Conservation (phyloP, 2,888 invertebrate species). For the Sarcophaga carnaria region DNA sequence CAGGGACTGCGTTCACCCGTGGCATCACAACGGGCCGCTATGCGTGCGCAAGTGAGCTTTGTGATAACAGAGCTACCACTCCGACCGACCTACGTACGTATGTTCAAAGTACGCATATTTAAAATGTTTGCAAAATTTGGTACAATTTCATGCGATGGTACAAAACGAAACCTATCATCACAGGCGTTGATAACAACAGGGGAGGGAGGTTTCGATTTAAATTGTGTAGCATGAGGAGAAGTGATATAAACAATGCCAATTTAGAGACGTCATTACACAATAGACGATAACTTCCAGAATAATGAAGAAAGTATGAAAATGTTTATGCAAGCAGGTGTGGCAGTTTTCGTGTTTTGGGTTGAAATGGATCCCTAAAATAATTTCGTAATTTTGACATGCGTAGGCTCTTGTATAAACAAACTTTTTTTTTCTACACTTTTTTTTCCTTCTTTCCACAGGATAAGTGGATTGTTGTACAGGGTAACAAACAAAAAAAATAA, state of each 20-base stretch:
- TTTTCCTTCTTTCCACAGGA: not conserved
- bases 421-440: constrained; percentile 28
- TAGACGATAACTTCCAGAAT: not conserved
- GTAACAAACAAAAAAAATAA: not conserved
- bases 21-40: no score
- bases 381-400: constrained; percentile 67
- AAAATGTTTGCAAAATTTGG: no score
- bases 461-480: constrained; percentile 57
- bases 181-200: no score
- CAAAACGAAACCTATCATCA: no score
- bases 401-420: constrained; percentile 67
- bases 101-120: no score
- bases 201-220: not conserved
- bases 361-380: constrained; percentile 50
- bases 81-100: no score
- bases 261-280: constrained; percentile 40
- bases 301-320: constrained; percentile 37
- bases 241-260: constrained; percentile 23
- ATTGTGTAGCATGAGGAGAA: not conserved
- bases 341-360: constrained; percentile 30
- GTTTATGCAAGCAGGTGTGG: not conserved
- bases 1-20: no score
- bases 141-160: no score
- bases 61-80: no score
- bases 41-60: no score